Percentiles rank a stretch among this genome's conserved stretches.
Conservation (phyloP, 2,888 invertebrate genomes). For the Clusia tigrina region DNA sequence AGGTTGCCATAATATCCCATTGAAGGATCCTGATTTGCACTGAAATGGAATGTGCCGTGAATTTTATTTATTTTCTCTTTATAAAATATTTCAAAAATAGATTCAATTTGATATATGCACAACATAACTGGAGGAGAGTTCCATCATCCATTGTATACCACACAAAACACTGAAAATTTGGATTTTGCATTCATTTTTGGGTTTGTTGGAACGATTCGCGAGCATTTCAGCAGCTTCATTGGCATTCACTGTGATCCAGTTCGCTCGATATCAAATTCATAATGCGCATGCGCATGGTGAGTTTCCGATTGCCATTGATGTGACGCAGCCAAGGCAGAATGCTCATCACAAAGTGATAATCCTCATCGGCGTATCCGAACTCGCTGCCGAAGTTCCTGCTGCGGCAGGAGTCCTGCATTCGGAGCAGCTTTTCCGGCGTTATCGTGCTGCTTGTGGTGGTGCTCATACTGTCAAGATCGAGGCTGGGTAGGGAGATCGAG, state of each 20-base stretch:
- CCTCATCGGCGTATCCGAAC: too few species aligned
- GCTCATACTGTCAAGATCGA: too few species aligned
- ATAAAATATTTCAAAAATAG: background rate
- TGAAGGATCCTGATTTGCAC: too few species aligned
- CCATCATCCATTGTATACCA: background rate
- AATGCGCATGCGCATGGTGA: conserved; percentile 34
- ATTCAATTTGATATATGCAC: background rate
- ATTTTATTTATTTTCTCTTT: background rate
- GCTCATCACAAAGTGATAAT: conserved; percentile 47
- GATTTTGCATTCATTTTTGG: too few species aligned
- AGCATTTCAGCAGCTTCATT: too few species aligned
- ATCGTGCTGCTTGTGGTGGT: too few species aligned
- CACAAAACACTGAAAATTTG: background rate
- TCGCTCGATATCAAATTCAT: background rate
- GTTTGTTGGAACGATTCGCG: too few species aligned
- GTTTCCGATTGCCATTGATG: conserved; percentile 37
- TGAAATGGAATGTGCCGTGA: too few species aligned
- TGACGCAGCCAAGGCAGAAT: conserved; percentile 41
- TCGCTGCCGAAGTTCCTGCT: too few species aligned
- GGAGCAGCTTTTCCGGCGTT: too few species aligned
- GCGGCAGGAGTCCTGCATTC: background rate
- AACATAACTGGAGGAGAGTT: background rate
- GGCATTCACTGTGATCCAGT: background rate
- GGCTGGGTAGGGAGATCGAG: too few species aligned
- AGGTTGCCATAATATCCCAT: too few species aligned